Conservation (phyloP, 2,113 vertebrate species). For the Saimiri boliviensis region DNA sequence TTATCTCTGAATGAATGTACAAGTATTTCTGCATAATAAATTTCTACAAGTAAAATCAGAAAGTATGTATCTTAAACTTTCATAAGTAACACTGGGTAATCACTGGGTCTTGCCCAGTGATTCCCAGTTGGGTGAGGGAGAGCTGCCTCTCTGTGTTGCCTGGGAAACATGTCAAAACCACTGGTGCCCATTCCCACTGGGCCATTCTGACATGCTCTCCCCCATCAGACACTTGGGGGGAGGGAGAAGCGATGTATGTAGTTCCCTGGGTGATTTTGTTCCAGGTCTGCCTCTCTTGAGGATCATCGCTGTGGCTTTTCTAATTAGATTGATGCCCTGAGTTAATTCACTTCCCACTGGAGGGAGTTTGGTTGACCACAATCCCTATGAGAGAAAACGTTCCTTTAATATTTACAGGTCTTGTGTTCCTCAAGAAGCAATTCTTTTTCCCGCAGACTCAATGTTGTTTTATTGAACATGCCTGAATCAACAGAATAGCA, state of each 20-base stretch:
- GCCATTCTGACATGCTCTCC: neutral
- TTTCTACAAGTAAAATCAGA: neutral
- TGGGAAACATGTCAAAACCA: constrained; percentile 34
- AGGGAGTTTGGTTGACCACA: constrained; percentile 20
- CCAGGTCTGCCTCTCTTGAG: neutral
- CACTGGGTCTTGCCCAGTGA: constrained; percentile 17
- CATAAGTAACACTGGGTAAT: constrained; percentile 2
- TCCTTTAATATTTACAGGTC: constrained; percentile 16
- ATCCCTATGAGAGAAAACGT: neutral
- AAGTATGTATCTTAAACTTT: constrained; percentile 26
- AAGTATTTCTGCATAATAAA: neutral
- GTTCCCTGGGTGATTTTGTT: constrained; percentile 1
- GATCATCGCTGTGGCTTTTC: constrained; percentile 8
- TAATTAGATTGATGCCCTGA: constrained; percentile 42
- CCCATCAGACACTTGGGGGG: neutral
- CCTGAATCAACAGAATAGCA: neutral
- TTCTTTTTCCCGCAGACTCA: neutral
- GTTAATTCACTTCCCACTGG: constrained; percentile 35
- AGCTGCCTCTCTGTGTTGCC: neutral
- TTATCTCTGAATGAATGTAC: neutral
- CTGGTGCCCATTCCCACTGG: neutral
- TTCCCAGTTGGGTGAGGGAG: neutral
- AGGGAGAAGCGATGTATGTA: neutral
- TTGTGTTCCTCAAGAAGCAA: constrained; percentile 22
- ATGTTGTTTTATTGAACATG: constrained; percentile 18